Conservation (phyloP, 2,888 invertebrate species). For the Phortica magna region DNA sequence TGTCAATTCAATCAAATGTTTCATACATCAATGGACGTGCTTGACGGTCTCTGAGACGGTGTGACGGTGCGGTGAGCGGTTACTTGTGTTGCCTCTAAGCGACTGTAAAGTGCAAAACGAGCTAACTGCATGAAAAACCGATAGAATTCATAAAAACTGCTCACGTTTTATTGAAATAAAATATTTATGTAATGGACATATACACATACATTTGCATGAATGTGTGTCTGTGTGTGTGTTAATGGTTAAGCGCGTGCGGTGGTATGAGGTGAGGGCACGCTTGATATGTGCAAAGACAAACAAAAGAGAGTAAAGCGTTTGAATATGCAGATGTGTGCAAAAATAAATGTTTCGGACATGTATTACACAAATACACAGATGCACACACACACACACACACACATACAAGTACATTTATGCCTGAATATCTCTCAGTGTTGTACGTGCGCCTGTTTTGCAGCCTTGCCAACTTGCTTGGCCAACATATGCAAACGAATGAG, state of each 20-base stretch:
- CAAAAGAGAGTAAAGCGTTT: conserved; percentile 27
- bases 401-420: conserved; percentile 10
- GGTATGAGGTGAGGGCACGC: conserved; percentile 40
- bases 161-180: conserved; percentile 74
- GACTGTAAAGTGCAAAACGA: conserved; percentile 64
- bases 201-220: conserved; percentile 49
- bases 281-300: conserved; percentile 50
- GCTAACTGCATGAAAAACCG: conserved; percentile 64
- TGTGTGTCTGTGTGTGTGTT: conserved; percentile 21
- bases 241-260: not conserved
- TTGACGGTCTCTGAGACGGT: not conserved
- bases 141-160: conserved; percentile 73
- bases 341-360: conserved; percentile 23
- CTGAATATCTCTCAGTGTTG: conserved; percentile 27
- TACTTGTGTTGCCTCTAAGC: conserved; percentile 65
- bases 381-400: conserved; percentile 15
- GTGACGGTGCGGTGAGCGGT: not conserved
- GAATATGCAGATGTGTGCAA: conserved; percentile 41
- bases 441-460: conserved; percentile 8
- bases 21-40: conserved; percentile 65
- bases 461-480: not conserved
- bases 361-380: conserved; percentile 18
- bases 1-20: conserved; percentile 73
- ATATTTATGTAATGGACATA: conserved; percentile 73
- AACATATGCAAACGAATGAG: conserved; percentile 33